Percentiles rank a stretch among this genome's conserved stretches.
phyloP scores from a whole-genome alignment of 1,140 invertebrate species.

The Zophobas morio region DNA sequence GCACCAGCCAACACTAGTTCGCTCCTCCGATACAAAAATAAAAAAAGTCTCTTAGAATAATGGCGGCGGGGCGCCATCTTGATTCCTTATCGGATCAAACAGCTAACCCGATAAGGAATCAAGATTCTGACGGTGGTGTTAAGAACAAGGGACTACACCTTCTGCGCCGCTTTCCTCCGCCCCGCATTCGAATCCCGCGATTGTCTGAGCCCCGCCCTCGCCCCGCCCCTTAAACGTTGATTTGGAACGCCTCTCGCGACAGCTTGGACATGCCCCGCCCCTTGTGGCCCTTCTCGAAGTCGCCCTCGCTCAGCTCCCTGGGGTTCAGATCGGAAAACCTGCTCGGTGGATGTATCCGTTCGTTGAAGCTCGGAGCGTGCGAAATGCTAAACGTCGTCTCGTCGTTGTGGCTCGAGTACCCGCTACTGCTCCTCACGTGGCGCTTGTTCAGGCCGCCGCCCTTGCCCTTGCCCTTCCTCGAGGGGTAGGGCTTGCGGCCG shows the following conservation, averaged over 20 bases:
- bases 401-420: conserved; percentile 84
- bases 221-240: conserved; percentile 72
- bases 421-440: conserved; percentile 81
- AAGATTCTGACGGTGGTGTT: too few species aligned
- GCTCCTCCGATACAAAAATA: conserved; percentile 35
- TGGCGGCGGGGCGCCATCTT: background rate
- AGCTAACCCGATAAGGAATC: too few species aligned
- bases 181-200: too few species aligned
- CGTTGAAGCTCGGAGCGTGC: conserved; percentile 81
- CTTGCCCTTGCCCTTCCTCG: conserved; percentile 76
- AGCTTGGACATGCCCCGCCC: conserved; percentile 71
- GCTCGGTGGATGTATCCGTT: conserved; percentile 81
- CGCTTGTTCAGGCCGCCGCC: conserved; percentile 70
- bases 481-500: conserved; percentile 76
- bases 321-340: conserved; percentile 77
- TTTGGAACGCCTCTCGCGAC: conserved; percentile 78
- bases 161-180: too few species aligned
- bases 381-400: conserved; percentile 87
- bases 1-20: conserved; percentile 56
- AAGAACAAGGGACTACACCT: too few species aligned
- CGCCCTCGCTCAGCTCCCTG: conserved; percentile 70
- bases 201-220: background rate
- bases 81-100: background rate
- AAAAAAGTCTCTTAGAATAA: conserved; percentile 9
- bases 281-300: conserved; percentile 71